Evolutionary conservation across 2,888 invertebrate species (phyloP), one percentile per base, ranked within the genome.

Genomic region (Eurytoma californica): DNA sequence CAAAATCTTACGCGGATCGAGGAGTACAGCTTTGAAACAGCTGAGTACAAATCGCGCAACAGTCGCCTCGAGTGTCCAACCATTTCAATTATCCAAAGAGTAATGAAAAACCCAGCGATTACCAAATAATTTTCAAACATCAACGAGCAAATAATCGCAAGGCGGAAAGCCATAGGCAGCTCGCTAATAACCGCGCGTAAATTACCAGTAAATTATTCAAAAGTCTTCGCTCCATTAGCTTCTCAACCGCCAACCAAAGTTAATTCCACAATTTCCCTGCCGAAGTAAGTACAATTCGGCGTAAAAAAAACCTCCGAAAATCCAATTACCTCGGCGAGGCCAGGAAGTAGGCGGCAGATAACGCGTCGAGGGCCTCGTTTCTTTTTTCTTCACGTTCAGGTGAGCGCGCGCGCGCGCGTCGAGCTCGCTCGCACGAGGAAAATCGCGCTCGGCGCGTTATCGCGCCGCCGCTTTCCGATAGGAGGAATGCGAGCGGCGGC

Each of bases 401-500:
- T 39, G 39, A 39, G 53, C 53, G 3, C 14, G 51, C 16, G 51
- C 16, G 2, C 9, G 51, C 51, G 16, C 51, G 16, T 2, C 51
- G 51, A 13, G 51, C 14, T n/a, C 3, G n/a, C 14, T 13, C 53
- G 5, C 53, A n/a, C 16, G n/a, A 53, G n/a, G 14, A 53, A 53
- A 53, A 39, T n/a, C 14, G 53, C 16, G 16, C n/a, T 4, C 4
- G 16, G 14, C 14, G n/a, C n/a, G 53, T 53, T 53, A 53, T n/a
- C 28, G 39, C n/a, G 72, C 39, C 51, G 53, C 61, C 58, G 66
- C 18, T 77, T 77, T 70, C 58, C 51, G 70, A 77, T 66, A 70
- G 77, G 66, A 77, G 51, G 77, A 77, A 77, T 77, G 70, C 70
- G 70, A 63, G 47, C n/a, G 13, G 24, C 14, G 61, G 24, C 13